Percentiles rank a stretch among this genome's conserved stretches.
These are phyloP conservation scores for Pecten maximus DNA, from an alignment of 2,888 invertebrate species.

Conservation along the genomic window DNA sequence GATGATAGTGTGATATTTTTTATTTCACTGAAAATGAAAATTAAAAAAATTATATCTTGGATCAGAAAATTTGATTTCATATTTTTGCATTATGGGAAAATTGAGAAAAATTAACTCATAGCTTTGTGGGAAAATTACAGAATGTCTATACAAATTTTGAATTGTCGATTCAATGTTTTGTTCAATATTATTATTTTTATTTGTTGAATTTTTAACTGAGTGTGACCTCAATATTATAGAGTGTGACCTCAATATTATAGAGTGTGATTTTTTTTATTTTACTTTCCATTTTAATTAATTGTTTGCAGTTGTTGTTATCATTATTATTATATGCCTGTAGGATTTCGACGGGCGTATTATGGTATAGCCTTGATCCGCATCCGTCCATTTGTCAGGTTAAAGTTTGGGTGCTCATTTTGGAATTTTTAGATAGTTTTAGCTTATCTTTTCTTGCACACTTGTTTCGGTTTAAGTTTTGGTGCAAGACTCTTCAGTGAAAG, in stretches of 20 bases:
- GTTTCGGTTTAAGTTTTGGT: too few species aligned
- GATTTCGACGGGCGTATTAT: too few species aligned
- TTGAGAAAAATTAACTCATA: not conserved
- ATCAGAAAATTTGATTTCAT: not conserved
- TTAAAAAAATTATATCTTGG: not conserved
- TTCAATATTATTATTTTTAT: not conserved
- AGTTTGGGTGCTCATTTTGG: too few species aligned
- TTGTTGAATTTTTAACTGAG: not conserved
- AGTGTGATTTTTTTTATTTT: slow-evolving; percentile 36
- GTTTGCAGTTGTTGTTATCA: slow-evolving; percentile 5
- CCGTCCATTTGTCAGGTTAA: too few species aligned
- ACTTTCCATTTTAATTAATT: slow-evolving; percentile 2
- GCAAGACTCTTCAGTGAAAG: too few species aligned
- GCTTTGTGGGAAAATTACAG: not conserved
- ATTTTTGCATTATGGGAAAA: not conserved
- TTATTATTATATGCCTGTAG: too few species aligned
- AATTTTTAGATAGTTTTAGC: too few species aligned
- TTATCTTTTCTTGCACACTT: too few species aligned
- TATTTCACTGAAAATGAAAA: too few species aligned
- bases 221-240: not conserved
- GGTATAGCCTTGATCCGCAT: too few species aligned
- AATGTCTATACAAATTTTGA: not conserved
- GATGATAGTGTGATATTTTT: too few species aligned
- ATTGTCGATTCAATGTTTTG: not conserved
- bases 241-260: not conserved